Percentiles rank a stretch among this genome's conserved stretches.
phyloP scores from a whole-genome alignment of 2,113 vertebrate genomes.

The Anguilla rostrata region DNA sequence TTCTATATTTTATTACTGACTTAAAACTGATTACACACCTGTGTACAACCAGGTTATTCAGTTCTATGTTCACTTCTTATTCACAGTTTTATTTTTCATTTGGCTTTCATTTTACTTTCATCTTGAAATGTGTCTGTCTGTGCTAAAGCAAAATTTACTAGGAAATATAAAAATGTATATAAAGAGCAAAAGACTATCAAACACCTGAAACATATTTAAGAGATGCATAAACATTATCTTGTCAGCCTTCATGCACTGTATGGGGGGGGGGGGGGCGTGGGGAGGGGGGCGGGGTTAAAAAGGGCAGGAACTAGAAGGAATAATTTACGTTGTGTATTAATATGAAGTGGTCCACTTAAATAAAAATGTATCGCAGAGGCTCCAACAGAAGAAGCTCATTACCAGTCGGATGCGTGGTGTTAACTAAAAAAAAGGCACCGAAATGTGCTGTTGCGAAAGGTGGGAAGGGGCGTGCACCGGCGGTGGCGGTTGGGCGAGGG shows the following conservation, averaged over 20 bases:
- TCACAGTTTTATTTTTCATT: not conserved
- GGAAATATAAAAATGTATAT: not conserved
- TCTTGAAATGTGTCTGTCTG: not conserved
- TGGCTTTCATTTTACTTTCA: not conserved
- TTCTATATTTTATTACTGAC: not conserved
- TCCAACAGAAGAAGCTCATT: not conserved
- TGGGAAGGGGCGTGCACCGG: constrained; percentile 26
- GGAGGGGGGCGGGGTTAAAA: not conserved
- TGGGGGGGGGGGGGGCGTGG: too few species aligned
- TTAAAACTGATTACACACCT: not conserved
- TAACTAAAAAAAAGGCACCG: constrained; percentile 44
- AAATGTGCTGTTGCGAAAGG: constrained; percentile 30
- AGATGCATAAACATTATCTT: not conserved
- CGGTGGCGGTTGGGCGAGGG: too few species aligned
- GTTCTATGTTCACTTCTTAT: not conserved
- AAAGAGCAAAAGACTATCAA: not conserved
- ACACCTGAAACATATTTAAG: not conserved
- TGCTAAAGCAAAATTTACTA: not conserved
- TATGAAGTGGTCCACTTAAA: not conserved
- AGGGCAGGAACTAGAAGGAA: not conserved
- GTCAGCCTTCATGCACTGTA: not conserved
- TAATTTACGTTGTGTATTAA: not conserved
- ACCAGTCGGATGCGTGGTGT: constrained; percentile 37
- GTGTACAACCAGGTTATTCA: not conserved
- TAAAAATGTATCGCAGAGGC: not conserved